These are phyloP conservation scores for Gari tellinella DNA, from an alignment of 2,888 invertebrate species.

Conservation along the genomic window DNA sequence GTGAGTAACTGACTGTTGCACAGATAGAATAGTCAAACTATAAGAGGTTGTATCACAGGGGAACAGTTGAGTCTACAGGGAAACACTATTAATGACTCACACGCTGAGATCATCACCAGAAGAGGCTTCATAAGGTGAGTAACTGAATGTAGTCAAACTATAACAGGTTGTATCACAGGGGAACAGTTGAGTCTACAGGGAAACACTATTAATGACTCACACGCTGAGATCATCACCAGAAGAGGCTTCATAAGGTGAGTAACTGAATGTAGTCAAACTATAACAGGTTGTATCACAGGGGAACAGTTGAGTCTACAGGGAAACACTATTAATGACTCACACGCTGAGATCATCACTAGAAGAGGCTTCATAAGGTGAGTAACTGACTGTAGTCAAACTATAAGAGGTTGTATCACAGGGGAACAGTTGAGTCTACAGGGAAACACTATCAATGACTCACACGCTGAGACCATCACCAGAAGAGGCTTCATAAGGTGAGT, in stretches of 20 bases:
- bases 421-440: constrained; percentile 83
- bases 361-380: constrained; percentile 82
- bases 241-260: too few species aligned
- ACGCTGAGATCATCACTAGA: constrained; percentile 84
- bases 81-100: constrained; percentile 84
- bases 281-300: too few species aligned
- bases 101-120: constrained; percentile 84
- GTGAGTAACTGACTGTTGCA: constrained; percentile 65
- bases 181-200: too few species aligned
- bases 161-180: too few species aligned
- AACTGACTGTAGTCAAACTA: too few species aligned
- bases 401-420: too few species aligned
- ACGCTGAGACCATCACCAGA: constrained; percentile 84
- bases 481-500: constrained; percentile 82
- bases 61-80: constrained; percentile 83
- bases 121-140: constrained; percentile 82
- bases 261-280: too few species aligned
- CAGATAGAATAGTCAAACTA: too few species aligned
- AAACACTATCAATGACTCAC: constrained; percentile 84
- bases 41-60: too few species aligned
- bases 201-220: too few species aligned
- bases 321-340: constrained; percentile 84
- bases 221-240: too few species aligned
- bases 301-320: constrained; percentile 83
- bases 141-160: too few species aligned